phyloP scores from a whole-genome alignment of 2,797 vertebrate genomes.

The Thaleichthys pacificus region DNA sequence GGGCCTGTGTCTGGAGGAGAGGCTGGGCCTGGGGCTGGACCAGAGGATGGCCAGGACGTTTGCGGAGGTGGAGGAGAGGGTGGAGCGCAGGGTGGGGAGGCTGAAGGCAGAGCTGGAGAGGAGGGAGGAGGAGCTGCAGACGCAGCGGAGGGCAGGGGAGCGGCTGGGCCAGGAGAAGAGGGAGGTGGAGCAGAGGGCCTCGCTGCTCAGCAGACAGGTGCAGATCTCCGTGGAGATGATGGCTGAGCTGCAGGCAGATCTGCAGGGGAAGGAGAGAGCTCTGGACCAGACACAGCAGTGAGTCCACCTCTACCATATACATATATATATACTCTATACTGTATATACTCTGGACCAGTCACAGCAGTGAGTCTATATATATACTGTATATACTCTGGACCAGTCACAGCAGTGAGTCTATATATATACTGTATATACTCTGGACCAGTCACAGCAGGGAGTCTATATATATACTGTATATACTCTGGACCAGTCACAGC shows the following conservation, averaged over 20 bases:
- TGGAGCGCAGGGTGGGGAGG: constrained; percentile 72
- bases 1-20: constrained; percentile 54
- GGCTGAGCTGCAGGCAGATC: constrained; percentile 44
- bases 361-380: constrained; percentile 50
- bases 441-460: too few relatives aligned
- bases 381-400: too few relatives aligned
- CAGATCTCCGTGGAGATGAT: constrained; percentile 58
- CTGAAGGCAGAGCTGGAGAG: constrained; percentile 72
- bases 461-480: too few relatives aligned
- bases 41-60: constrained; percentile 70
- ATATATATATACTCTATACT: too few relatives aligned
- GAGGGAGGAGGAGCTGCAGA: constrained; percentile 73
- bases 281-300: constrained; percentile 56
- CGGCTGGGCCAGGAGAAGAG: constrained; percentile 51
- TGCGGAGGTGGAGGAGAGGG: constrained; percentile 78
- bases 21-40: constrained; percentile 71
- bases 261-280: constrained; percentile 54
- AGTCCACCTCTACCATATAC: too few relatives aligned
- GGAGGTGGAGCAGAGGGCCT: constrained; percentile 55
- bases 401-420: too few relatives aligned
- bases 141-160: constrained; percentile 29
- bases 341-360: constrained; percentile 39
- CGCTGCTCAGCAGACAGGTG: constrained; percentile 58
- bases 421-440: too few relatives aligned
- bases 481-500: too few relatives aligned